Conservation (phyloP, 2,113 vertebrate genomes). For the Pontoporia blainvillei region DNA sequence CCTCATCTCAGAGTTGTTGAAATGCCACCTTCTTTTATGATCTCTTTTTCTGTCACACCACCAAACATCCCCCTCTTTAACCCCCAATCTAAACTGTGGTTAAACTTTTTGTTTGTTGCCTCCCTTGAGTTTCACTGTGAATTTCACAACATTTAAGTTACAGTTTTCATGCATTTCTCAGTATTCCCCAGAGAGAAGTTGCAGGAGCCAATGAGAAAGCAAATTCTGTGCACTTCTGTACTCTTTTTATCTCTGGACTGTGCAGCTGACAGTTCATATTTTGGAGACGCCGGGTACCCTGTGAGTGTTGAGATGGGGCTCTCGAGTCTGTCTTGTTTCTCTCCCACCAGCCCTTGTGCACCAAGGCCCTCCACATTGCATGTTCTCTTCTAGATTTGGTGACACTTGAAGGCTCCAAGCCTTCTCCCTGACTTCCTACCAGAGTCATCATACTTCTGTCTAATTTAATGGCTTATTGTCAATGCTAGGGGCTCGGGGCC, state of each 20-base stretch:
- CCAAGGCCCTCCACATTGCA: fast-evolving
- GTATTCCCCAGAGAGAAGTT: background rate
- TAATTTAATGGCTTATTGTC: background rate
- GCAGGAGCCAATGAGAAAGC: background rate
- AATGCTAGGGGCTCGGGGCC: background rate
- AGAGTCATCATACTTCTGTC: background rate
- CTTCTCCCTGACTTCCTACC: background rate
- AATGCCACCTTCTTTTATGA: background rate
- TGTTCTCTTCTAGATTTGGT: background rate
- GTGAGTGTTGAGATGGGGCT: background rate
- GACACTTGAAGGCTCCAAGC: background rate
- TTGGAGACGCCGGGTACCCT: background rate
- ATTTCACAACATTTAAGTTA: background rate
- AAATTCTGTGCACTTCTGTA: background rate
- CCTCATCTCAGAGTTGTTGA: background rate
- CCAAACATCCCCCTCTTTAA: background rate
- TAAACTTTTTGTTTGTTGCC: background rate
- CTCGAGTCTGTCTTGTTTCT: background rate
- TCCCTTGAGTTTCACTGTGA: background rate
- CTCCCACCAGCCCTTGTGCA: background rate
- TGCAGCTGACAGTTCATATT: background rate
- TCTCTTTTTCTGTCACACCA: background rate
- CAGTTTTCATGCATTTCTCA: background rate
- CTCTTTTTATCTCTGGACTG: background rate
- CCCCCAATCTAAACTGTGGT: background rate